Conservation (phyloP, 2,113 vertebrate genomes). For the Lichenostomus cassidix region DNA sequence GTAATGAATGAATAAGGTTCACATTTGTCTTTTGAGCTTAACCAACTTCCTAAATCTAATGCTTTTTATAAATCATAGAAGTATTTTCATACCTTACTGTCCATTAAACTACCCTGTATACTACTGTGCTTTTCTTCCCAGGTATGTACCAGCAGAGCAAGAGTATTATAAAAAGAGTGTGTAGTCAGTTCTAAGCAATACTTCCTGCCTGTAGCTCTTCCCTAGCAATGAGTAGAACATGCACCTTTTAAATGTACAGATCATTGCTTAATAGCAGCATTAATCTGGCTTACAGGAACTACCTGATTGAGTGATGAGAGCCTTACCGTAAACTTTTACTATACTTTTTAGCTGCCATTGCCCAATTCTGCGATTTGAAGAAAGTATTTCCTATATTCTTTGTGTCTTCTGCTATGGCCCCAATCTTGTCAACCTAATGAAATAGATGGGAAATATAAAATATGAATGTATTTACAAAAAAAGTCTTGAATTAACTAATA, state of each 20-base stretch:
- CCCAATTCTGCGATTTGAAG: slow-evolving; percentile 95
- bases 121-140: not conserved
- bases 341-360: slow-evolving; percentile 88
- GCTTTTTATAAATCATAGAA: not conserved
- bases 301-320: not conserved
- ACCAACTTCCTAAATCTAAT: not conserved
- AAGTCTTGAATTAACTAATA: not conserved
- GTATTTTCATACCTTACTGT: not conserved
- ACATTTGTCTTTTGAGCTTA: not conserved
- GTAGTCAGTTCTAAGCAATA: not conserved
- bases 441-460: slow-evolving; percentile 46
- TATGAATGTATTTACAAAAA: not conserved
- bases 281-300: not conserved
- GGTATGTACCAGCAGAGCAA: not conserved
- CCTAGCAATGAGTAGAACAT: not conserved
- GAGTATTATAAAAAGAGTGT: not conserved
- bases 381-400: slow-evolving; percentile 94
- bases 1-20: not conserved
- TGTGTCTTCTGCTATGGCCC: slow-evolving; percentile 87
- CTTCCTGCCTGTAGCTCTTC: not conserved
- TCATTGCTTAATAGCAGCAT: not conserved
- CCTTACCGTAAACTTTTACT: slow-evolving; percentile 91
- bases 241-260: not conserved
- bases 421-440: slow-evolving; percentile 85
- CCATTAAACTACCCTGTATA: not conserved